A percentile compares a stretch with the other conserved stretches of the same genome.
Evolutionary conservation across 1,140 invertebrate species (phyloP).

Genomic region (Brachionus rubens): DNA sequence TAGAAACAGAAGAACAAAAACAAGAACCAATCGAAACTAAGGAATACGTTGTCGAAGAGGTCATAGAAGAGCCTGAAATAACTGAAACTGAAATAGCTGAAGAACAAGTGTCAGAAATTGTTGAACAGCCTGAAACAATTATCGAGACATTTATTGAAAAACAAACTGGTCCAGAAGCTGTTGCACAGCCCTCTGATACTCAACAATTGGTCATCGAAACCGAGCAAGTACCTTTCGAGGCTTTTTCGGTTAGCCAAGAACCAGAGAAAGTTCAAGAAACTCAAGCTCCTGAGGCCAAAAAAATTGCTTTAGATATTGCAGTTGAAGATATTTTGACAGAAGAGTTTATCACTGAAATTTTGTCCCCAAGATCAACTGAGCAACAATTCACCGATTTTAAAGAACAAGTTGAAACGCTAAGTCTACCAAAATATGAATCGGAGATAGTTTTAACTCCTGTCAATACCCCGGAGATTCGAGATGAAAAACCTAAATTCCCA

Average conservation of each 20-base stretch:
- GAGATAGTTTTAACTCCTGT: not conserved
- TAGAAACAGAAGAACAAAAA: not conserved
- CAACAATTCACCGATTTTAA: not conserved
- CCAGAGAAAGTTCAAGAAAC: too few species aligned
- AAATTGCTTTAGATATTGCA: not conserved
- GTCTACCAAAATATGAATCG: not conserved
- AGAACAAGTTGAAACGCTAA: not conserved
- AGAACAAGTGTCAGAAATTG: not conserved
- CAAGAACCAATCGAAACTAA: not conserved
- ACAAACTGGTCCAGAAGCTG: too few species aligned
- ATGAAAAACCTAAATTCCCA: not conserved
- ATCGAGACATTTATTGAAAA: too few species aligned
- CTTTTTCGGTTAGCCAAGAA: too few species aligned
- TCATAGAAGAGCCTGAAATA: not conserved
- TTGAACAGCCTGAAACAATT: not conserved
- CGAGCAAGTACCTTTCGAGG: too few species aligned
- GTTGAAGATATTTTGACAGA: not conserved
- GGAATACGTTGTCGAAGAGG: too few species aligned
- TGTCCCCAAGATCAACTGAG: not conserved
- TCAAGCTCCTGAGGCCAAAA: too few species aligned
- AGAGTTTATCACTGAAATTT: constrained; percentile 9
- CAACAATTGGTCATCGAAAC: too few species aligned
- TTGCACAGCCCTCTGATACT: too few species aligned
- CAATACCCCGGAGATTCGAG: not conserved
- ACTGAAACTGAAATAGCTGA: not conserved